Percentiles rank a stretch among this genome's conserved stretches.
phyloP scores from a whole-genome alignment of 2,888 invertebrate species.

The Heteromyza rotundicornis region DNA sequence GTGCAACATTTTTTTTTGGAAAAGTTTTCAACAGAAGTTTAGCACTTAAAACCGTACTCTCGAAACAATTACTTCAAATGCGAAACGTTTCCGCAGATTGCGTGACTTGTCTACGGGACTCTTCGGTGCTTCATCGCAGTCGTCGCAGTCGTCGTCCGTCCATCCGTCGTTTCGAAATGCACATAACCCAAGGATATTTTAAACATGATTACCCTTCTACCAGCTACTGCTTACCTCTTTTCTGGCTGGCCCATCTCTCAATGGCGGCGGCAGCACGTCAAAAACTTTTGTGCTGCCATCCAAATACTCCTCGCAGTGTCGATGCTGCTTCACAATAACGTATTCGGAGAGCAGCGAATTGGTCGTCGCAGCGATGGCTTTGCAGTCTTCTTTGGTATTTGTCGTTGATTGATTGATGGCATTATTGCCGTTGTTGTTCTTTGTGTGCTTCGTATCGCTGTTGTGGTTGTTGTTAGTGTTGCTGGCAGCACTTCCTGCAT shows the following conservation, averaged over 20 bases:
- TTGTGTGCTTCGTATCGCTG: conserved; percentile 7
- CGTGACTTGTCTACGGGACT: conserved; percentile 15
- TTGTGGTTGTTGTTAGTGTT: conserved; percentile 14
- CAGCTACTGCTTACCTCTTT: conserved; percentile 41
- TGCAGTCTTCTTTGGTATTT: conserved; percentile 40
- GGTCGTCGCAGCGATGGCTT: conserved; percentile 6
- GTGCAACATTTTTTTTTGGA: no score
- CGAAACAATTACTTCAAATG: conserved; percentile 21
- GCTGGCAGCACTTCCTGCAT: no score
- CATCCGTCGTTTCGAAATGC: no score
- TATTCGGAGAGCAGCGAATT: conserved; percentile 36
- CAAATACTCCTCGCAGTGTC: conserved; percentile 51
- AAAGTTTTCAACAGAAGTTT: conserved; percentile 6
- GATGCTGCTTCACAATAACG: conserved; percentile 49
- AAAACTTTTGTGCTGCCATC: conserved; percentile 50
- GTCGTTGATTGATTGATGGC: conserved; percentile 37
- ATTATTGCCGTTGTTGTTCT: conserved; percentile 22
- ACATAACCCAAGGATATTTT: conserved; percentile 22
- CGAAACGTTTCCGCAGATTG: conserved; percentile 24
- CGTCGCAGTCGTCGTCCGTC: no score
- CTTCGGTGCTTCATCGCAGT: no score
- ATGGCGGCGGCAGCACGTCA: conserved; percentile 46
- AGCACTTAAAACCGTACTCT: background rate
- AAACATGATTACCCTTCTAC: conserved; percentile 30
- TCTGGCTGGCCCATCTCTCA: conserved; percentile 33